phyloP scores from a whole-genome alignment of 2,113 vertebrate genomes.

The Nymphicus hollandicus region DNA sequence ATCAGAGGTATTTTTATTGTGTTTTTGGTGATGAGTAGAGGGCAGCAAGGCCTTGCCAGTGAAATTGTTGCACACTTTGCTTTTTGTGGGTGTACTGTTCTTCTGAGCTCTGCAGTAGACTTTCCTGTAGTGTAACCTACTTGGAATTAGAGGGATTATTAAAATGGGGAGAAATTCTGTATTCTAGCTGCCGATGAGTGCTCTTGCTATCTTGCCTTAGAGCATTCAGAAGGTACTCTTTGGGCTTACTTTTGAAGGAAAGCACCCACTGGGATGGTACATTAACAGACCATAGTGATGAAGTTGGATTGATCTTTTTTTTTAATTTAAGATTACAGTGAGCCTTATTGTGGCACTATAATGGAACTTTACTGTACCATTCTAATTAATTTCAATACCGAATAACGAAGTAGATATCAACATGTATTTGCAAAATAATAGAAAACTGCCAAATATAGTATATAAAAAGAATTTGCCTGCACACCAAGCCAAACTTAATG shows the following conservation, averaged over 20 bases:
- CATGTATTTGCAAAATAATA: neutral
- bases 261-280: neutral
- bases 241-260: conserved; percentile 34
- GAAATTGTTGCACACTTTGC: conserved; percentile 39
- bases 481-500: neutral
- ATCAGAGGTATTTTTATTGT: conserved; percentile 41
- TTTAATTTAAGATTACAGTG: neutral
- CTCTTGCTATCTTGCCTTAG: conserved; percentile 44
- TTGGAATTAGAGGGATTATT: conserved; percentile 21
- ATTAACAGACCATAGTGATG: neutral
- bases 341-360: neutral
- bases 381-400: neutral
- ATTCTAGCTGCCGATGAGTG: neutral
- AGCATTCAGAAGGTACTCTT: conserved; percentile 58
- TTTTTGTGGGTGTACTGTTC: conserved; percentile 49
- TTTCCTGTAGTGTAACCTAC: conserved; percentile 29
- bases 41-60: conserved; percentile 39
- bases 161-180: neutral
- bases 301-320: neutral
- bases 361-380: neutral
- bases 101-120: conserved; percentile 55
- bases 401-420: neutral
- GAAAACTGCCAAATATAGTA: neutral
- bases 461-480: neutral
- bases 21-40: conserved; percentile 33